Base-by-base conservation (phyloP, 1,140 invertebrate species). In the Sipha flava region DNA sequence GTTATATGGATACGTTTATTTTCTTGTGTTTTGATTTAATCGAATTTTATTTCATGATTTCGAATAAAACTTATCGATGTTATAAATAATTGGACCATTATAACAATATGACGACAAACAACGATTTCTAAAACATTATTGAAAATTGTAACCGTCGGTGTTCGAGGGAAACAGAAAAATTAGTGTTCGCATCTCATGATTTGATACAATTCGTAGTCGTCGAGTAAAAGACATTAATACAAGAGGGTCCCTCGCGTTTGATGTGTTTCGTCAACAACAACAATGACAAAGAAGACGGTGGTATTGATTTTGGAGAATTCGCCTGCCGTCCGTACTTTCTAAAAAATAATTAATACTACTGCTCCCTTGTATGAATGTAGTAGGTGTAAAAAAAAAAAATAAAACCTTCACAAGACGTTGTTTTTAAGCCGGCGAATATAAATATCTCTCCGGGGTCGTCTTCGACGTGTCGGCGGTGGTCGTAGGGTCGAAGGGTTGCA, bases 401-500 rank as follows among this genome's bases (percentile, higher is more conserved):
- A n/a, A n/a, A n/a, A n/a, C n/a, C n/a, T n/a, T 37, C 34, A 21
- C 64, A 43, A 66, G 64, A 66, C 64, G 64, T 66, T 43, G 64
- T 66, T 66, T 66, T 66, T 66, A 66, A 66, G 64, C 64, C 64
- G 37, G 43, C 64, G 37, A 26, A 66, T 66, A 66, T 66, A 66
- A 66, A 66, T 66, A 66, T 66, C 64, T 66, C 37, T 66, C 34
- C 21, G 64, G 37, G 64, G 64, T 43, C 64, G 37, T 66, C n/a
- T n/a, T n/a, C 62, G 62, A 12, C 23, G 62, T 10, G 9, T 64
- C 31, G 59, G 12, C 18, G 18, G 29, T 16, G 34, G 59, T 34
- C n/a, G n/a, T n/a, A n/a, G n/a, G n/a, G 18, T 16, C 59, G 31
- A 37, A 14, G 31, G 29, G 59, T 29, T 37, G 31, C 31, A 64